phyloP scores from a whole-genome alignment of 2,113 vertebrate genomes.

The Atractosteus spatula region DNA sequence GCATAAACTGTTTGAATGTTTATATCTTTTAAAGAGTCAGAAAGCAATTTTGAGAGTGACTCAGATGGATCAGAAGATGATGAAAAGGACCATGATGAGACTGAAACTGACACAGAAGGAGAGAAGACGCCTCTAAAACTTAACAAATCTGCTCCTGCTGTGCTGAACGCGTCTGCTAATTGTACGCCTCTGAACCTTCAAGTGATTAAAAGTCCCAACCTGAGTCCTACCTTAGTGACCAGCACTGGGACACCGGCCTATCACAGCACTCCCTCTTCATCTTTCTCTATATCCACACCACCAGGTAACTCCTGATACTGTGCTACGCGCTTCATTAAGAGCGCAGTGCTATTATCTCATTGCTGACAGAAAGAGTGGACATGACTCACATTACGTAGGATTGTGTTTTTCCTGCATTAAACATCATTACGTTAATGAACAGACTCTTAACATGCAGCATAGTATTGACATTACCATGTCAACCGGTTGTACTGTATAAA shows the following conservation, averaged over 20 bases:
- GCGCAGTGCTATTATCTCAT: background rate
- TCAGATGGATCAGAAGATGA: constrained; percentile 84
- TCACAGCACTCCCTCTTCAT: constrained; percentile 61
- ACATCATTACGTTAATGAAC: too few relatives aligned
- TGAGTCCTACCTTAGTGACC: constrained; percentile 67
- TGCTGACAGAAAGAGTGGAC: background rate
- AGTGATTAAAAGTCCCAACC: constrained; percentile 67
- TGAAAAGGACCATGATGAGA: constrained; percentile 76
- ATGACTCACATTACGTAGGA: background rate
- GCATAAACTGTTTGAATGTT: background rate
- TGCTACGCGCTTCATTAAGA: background rate
- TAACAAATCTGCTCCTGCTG: constrained; percentile 65
- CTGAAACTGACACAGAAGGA: constrained; percentile 77
- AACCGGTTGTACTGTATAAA: too few relatives aligned
- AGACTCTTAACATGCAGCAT: too few relatives aligned
- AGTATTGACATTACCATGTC: too few relatives aligned
- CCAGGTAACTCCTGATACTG: constrained; percentile 64
- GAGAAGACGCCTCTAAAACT: constrained; percentile 69
- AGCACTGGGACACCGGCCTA: constrained; percentile 64
- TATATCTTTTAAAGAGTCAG: constrained; percentile 73
- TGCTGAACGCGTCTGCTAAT: constrained; percentile 74
- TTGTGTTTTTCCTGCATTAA: background rate
- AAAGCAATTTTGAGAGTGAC: constrained; percentile 87
- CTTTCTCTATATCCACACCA: constrained; percentile 63
- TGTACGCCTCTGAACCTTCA: constrained; percentile 80